Base-by-base conservation (phyloP, 2,888 invertebrate species). In the Rosalia funebris region DNA sequence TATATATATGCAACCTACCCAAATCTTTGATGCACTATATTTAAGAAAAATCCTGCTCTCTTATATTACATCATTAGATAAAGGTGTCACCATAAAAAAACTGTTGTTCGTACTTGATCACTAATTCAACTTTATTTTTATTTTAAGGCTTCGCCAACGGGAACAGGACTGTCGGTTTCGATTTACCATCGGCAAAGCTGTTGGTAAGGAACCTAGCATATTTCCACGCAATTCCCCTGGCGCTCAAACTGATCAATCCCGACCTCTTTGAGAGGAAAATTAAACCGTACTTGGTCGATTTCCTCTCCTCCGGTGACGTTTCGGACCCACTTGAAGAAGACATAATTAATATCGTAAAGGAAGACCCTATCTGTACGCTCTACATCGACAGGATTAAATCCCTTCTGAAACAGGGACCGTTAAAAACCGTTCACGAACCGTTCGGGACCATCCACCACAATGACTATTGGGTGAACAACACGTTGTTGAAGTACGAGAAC, bases 381-480 rank as follows among this genome's bases (percentile, higher is more conserved):
- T 19, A 52, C 4, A 1, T 52, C 0, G 12, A 52, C 10, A 52
- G 32, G 45, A 42, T 58, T 11, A 19, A 41, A 9, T 10, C 16
- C n/a, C 36, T 45, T 1, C 2, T 58, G n/a, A 44, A 37, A 10
- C 31, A 52, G 31, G 19, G 34, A 25, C 44, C 46, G 4, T 37
- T 11, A 44, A 20, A 52, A 2, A 48, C 42, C 47, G 34, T 37
- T 1, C 32, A 48, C 31, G 66, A 65, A 46, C 65, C 65, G 9
- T 87, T 84, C 77, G 82, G 80, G 0, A 83, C 85, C 0, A 79
- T 86, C n/a, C 78, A 81, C 0, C 87, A 87, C 60, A 77, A 79
- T 2, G 87, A 87, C 71, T 79, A 84, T 45, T 87, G 87, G 87
- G 82, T 84, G n/a, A 87, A 87, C 69, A 87, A 87, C 65, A 77